These are phyloP conservation scores for Acestrorhynchus altus DNA, from an alignment of 2,797 vertebrate species.

Conservation along the genomic window DNA sequence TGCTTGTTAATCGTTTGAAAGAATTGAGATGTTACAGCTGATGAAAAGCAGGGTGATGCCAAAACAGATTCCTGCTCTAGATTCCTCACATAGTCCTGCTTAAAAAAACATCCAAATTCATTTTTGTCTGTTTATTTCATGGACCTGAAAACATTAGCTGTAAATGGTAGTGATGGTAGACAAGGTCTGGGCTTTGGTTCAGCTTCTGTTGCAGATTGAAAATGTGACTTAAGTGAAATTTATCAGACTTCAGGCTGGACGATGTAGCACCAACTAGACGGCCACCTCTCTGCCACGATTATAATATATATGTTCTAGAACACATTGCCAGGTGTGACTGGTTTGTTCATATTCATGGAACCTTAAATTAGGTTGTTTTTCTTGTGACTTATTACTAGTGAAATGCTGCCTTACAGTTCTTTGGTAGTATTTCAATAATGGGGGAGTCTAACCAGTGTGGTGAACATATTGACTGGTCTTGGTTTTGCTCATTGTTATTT, in stretches of 20 bases:
- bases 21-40: neutral
- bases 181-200: neutral
- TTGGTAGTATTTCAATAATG: neutral
- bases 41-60: neutral
- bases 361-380: conserved; percentile 27
- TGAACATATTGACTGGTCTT: neutral
- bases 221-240: neutral
- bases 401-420: conserved; percentile 43
- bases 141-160: neutral
- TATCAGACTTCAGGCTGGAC: neutral
- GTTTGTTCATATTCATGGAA: conserved; percentile 46
- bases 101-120: conserved; percentile 20
- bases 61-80: neutral
- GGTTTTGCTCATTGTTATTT: neutral
- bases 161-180: neutral
- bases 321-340: conserved; percentile 2
- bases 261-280: neutral
- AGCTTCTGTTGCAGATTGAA: neutral
- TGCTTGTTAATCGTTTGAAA: neutral
- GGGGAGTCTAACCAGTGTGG: too few species aligned
- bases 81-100: neutral
- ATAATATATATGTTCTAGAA: conserved; percentile 21
- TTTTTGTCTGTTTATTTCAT: conserved; percentile 9
- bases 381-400: conserved; percentile 51
- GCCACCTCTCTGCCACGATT: neutral